phyloP scores from a whole-genome alignment of 2,888 invertebrate genomes.

The Ochropacha duplaris region DNA sequence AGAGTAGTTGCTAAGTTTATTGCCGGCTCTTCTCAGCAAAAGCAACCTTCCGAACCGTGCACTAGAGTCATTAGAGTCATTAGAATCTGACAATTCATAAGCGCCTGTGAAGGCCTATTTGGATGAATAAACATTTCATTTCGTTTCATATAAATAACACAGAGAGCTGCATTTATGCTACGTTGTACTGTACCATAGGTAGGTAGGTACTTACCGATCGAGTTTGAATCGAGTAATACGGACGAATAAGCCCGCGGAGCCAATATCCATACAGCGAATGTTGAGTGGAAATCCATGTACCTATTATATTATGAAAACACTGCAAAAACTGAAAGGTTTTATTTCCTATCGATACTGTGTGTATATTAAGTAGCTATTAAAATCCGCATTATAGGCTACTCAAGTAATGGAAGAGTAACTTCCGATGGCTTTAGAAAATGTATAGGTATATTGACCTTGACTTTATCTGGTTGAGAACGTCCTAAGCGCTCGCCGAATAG shows the following conservation, averaged over 20 bases:
- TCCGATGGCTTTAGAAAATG: too few relatives aligned
- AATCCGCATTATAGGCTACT: not conserved
- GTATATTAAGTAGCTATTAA: not conserved
- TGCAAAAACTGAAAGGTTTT: conserved; percentile 7
- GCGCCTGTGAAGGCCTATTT: too few relatives aligned
- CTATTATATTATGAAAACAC: conserved; percentile 27
- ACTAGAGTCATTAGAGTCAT: too few relatives aligned
- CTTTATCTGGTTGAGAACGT: too few relatives aligned
- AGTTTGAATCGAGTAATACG: conserved; percentile 22
- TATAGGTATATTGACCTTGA: too few relatives aligned
- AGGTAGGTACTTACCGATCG: conserved; percentile 3
- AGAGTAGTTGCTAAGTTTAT: too few relatives aligned
- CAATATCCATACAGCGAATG: conserved; percentile 30
- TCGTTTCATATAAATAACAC: not conserved
- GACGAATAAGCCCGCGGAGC: conserved; percentile 28
- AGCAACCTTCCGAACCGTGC: too few relatives aligned
- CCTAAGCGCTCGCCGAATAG: too few relatives aligned
- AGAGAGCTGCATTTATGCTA: not conserved
- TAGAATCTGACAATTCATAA: too few relatives aligned
- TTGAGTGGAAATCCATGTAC: conserved; percentile 49
- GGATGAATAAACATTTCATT: too few relatives aligned
- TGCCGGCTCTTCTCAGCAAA: too few relatives aligned
- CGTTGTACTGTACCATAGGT: too few relatives aligned
- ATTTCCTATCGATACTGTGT: not conserved
- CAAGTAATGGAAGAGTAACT: not conserved